Base-by-base conservation (phyloP, 23 tunicate genomes). In the Trididemnum nubilum region DNA sequence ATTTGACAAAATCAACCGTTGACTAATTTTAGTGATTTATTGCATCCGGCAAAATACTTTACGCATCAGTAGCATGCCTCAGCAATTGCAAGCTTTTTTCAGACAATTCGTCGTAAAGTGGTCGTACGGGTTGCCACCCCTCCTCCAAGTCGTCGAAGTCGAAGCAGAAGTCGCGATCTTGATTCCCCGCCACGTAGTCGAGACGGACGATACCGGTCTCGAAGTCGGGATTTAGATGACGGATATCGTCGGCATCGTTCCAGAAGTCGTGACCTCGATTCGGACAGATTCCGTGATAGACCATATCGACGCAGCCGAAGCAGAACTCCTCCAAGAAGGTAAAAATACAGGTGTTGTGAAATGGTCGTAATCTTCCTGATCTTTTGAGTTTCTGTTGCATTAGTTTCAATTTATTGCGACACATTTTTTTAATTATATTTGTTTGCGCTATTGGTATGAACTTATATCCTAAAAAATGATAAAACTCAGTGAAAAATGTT, bases 141-240 rank as follows among this genome's bases (percentile, higher is more conserved):
- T 2, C 91, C 98, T 30, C 93, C 93, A 2, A 88, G 98, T 0
- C 75, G 85, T 5, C 64, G 86, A 18, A 65, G 89, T 40, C 81
- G 98, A 30, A 85, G 87, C 79, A 59, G 93, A 64, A 83, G 92
- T 69, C 89, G 98, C 54, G 92, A 93, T 59, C 70, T 93, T 28
- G 97, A 93, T 64, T 49, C 77, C 29, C 75, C 70, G 44, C 78
- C 82, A 35, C 82, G 98, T 9, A 65, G 82, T 23, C 78, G 83
- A 28, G 85, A 92, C 50, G 57, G 58, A 5, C 78, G 78, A 38
- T 73, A 38, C 30, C 57, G 78, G 39, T 73, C 78, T 21, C 78
- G 58, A 5, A 73, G 78, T 27, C 29, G 78, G 58, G 78, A 73
- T 21, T 27, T 38, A 26, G 89, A 80, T 38, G 37, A 34, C 33